Percentiles rank a stretch among this genome's conserved stretches.
Conservation (phyloP, 2,113 vertebrate species). For the Cryptotis parvus region DNA sequence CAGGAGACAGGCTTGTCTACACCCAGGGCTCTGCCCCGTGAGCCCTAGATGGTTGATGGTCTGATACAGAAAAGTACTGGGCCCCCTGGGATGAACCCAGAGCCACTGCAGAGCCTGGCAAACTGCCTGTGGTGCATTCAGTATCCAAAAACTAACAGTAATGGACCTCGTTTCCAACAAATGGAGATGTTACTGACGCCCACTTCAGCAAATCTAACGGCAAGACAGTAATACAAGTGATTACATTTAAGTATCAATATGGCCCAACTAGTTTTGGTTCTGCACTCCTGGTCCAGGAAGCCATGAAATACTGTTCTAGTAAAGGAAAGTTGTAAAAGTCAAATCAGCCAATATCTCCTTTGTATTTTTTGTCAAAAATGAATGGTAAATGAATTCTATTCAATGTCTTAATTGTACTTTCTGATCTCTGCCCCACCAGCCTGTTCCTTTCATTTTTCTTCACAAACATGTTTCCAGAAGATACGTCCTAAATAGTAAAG, state of each 20-base stretch:
- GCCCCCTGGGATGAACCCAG: no score
- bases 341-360: neutral
- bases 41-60: no score
- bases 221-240: no score
- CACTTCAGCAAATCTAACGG: no score
- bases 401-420: neutral
- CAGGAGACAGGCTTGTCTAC: no score
- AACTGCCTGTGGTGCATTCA: no score
- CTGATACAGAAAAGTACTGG: no score
- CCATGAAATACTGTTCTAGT: neutral
- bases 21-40: no score
- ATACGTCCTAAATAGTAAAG: neutral
- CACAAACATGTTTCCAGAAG: neutral
- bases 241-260: neutral
- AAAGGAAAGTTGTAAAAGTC: constrained; percentile 1
- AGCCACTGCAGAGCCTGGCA: no score
- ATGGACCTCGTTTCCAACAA: no score
- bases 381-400: neutral
- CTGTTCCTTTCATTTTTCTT: constrained; percentile 10
- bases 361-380: constrained; percentile 26
- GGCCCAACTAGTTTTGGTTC: neutral
- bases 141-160: no score
- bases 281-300: neutral
- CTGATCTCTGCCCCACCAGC: neutral
- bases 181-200: no score